phyloP scores from a whole-genome alignment of 2,888 invertebrate genomes.

The Fissipunctia ypsillon region DNA sequence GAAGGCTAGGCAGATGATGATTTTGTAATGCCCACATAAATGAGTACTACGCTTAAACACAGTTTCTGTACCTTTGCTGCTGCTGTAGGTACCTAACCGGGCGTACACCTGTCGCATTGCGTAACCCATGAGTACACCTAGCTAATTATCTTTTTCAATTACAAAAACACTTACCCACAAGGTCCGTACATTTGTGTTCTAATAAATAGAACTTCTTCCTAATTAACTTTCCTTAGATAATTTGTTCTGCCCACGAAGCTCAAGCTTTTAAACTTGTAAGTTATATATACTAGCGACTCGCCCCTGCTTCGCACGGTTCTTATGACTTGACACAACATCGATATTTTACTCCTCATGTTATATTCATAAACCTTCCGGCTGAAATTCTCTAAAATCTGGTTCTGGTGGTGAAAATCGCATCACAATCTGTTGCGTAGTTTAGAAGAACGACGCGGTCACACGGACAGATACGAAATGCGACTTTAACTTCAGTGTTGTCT shows the following conservation, averaged over 20 bases:
- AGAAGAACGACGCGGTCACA: neutral
- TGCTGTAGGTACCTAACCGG: neutral
- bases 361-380: too few relatives aligned
- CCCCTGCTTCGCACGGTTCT: neutral
- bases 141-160: slow-evolving; percentile 51
- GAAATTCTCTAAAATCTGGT: too few relatives aligned
- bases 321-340: neutral
- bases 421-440: neutral
- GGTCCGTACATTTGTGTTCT: slow-evolving; percentile 16
- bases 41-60: neutral
- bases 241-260: slow-evolving; percentile 10
- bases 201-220: slow-evolving; percentile 18
- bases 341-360: too few relatives aligned
- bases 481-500: neutral
- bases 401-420: too few relatives aligned
- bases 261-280: slow-evolving; percentile 11
- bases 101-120: slow-evolving; percentile 23
- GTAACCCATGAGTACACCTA: slow-evolving; percentile 8
- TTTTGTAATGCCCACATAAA: neutral
- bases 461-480: neutral
- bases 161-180: slow-evolving; percentile 22
- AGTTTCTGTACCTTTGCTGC: too few relatives aligned
- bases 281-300: neutral
- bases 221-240: slow-evolving; percentile 37
- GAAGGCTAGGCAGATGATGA: too few relatives aligned